phyloP scores from a whole-genome alignment of 1,140 invertebrate genomes.

The Hylaeus anthracinus region DNA sequence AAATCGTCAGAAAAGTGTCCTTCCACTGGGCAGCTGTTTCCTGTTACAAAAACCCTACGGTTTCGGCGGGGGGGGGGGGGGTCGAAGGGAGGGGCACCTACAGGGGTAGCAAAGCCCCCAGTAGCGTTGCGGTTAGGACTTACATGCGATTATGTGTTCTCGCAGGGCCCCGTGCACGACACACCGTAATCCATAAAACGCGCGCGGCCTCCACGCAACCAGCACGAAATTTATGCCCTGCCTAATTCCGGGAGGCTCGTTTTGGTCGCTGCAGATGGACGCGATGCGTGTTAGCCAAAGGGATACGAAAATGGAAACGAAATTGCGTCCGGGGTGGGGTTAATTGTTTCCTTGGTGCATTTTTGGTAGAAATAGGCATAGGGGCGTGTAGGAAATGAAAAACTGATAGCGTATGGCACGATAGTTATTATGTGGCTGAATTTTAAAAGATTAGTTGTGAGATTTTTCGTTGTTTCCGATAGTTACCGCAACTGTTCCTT shows the following conservation, averaged over 20 bases:
- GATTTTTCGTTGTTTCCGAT: too few relatives aligned
- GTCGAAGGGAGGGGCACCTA: slow-evolving; percentile 35
- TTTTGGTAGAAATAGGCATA: too few relatives aligned
- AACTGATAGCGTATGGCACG: too few relatives aligned
- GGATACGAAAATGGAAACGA: background rate
- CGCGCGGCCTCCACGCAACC: background rate
- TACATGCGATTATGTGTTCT: slow-evolving; percentile 55
- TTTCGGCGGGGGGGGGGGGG: background rate
- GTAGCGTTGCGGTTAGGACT: slow-evolving; percentile 28
- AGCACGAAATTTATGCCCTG: slow-evolving; percentile 56
- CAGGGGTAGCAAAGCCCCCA: slow-evolving; percentile 7
- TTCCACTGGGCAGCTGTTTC: slow-evolving; percentile 68
- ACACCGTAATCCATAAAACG: slow-evolving; percentile 56
- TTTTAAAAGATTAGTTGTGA: too few relatives aligned
- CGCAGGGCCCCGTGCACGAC: background rate
- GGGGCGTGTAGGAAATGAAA: too few relatives aligned
- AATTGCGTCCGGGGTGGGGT: background rate
- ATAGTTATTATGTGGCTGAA: too few relatives aligned
- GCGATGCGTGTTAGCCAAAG: background rate
- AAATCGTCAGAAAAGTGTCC: slow-evolving; percentile 60
- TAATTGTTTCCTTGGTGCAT: background rate
- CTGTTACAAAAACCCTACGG: slow-evolving; percentile 60
- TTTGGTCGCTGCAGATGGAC: slow-evolving; percentile 25
- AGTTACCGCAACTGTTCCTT: too few relatives aligned
- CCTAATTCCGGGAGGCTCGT: slow-evolving; percentile 59